A percentile compares a stretch with the other conserved stretches of the same genome.
phyloP scores from a whole-genome alignment of 1,140 invertebrate species.

The Pissodes strobi region DNA sequence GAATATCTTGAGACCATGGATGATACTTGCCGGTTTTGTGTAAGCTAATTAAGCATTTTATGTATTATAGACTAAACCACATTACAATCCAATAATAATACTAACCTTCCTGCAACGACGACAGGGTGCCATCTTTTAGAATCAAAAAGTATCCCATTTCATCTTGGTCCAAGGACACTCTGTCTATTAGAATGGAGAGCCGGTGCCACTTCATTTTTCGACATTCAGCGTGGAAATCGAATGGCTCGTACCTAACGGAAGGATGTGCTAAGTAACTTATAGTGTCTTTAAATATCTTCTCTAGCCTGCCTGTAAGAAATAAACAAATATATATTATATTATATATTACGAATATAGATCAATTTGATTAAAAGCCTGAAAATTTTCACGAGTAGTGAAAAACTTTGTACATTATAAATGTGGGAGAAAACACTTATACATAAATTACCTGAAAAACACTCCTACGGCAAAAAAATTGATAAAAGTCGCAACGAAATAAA shows the following conservation, averaged over 20 bases:
- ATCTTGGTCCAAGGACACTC: constrained; percentile 82
- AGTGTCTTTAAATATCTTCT: no score
- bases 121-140: constrained; percentile 72
- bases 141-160: constrained; percentile 87
- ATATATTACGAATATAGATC: background rate
- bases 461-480: no score
- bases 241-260: constrained; percentile 83
- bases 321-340: background rate
- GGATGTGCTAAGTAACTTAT: constrained; percentile 61
- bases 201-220: constrained; percentile 94
- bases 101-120: constrained; percentile 70
- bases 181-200: constrained; percentile 84
- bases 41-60: no score
- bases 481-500: no score
- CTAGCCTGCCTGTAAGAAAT: constrained; percentile 59
- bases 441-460: no score
- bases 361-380: no score
- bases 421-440: no score
- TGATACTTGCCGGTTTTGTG: no score
- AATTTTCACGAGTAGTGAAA: no score
- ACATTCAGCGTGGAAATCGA: constrained; percentile 98
- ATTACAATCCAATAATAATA: background rate
- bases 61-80: no score
- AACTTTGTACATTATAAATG: no score
- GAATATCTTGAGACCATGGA: no score